Evolutionary conservation across 2,113 vertebrate genomes (phyloP).

Genomic region (Sapayoa aenigma): DNA sequence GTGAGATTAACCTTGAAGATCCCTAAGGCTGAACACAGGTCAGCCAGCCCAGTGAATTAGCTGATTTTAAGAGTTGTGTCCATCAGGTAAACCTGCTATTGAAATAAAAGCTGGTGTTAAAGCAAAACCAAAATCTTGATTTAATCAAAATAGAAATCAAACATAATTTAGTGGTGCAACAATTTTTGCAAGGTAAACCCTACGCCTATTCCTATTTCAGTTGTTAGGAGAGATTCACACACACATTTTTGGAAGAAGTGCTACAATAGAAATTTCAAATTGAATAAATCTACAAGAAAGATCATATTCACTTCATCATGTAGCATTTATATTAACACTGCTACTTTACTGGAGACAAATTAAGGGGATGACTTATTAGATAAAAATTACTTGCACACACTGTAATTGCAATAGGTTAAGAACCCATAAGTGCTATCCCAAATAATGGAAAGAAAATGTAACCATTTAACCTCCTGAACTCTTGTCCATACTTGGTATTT

Average conservation of each 20-base stretch:
- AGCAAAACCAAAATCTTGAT: background rate
- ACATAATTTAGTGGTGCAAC: background rate
- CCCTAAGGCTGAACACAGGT: background rate
- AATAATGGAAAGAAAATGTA: background rate
- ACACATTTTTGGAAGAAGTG: background rate
- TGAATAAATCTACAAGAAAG: background rate
- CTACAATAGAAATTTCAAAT: background rate
- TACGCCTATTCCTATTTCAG: background rate
- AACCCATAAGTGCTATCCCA: background rate
- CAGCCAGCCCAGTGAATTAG: background rate
- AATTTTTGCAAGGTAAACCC: background rate
- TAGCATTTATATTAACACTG: background rate
- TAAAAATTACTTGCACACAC: background rate
- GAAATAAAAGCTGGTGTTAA: background rate
- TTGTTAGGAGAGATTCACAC: background rate
- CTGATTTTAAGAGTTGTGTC: background rate
- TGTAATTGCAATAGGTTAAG: background rate
- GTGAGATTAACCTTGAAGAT: background rate
- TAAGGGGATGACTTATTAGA: background rate
- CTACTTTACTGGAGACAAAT: background rate
- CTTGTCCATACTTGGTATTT: background rate
- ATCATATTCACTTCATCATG: background rate
- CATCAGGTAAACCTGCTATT: background rate
- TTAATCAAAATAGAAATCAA: background rate
- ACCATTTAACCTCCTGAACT: background rate